Evolutionary conservation across 2,113 vertebrate genomes (phyloP), one percentile per base, ranked within the genome.

Genomic region (Chitala chitala): DNA sequence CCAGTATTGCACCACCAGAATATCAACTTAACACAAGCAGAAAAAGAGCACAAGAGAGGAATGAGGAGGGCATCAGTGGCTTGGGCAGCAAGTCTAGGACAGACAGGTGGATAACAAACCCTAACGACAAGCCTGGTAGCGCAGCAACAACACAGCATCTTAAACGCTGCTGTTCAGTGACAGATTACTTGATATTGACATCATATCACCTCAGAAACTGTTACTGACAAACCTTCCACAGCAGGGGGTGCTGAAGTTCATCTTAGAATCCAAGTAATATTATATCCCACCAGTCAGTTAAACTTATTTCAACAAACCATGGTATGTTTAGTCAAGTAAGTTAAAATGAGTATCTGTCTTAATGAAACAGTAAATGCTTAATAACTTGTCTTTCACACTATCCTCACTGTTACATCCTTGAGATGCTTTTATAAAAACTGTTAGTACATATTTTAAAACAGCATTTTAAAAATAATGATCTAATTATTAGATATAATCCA

Each of bases 381-480:
- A n/a, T n/a, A 5, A 12, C 31, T 33, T 61, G 31, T 7, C 33
- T 38, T 29, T 38, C 31, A 36, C 33, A 17, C 17, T 33, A 38
- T 61, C 24, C 58, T 36, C 1, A 6, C 8, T 38, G 36, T 33
- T 20, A 13, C 58, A 38, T 63, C 59, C 17, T 63, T 15, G 17
- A n/a, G 13, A 15, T 63, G 2, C 17, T 63, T 20, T 63, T 36
- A 36, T 38, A 63, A 17, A 63, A 63, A 63, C 31, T 17, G 59
- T 38, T 38, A 38, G 33, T 17, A 33, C 59, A 63, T 38, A 63
- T 63, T 63, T 63, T 38, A 63, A 63, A 63, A 33, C n/a, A 13
- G 59, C 38, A 63, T 63, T 63, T 63, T 63, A 63, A 63, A 36
- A 33, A 63, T 29, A 6, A 38, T n/a, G n/a, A n/a, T n/a, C n/a